Evolutionary conservation across 2,113 vertebrate species (phyloP), one percentile per base, ranked within the genome.

Genomic region (Podarcis muralis): DNA sequence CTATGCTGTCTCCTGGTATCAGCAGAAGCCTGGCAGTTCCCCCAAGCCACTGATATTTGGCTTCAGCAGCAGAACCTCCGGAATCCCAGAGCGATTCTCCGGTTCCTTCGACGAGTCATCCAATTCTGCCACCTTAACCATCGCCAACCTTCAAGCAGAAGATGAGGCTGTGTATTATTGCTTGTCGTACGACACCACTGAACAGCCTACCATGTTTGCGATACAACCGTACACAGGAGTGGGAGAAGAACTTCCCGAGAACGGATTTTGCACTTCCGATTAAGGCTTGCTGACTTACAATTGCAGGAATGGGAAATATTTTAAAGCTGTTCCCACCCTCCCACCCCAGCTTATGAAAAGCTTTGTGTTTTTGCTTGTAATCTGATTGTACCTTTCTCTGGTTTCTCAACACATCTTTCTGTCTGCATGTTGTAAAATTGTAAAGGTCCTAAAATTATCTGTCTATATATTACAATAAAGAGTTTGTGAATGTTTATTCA

Each of bases 51-150:
- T 83, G 37, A 83, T 83, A 8, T 71, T 69, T 3, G 48, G 48
- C 48, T 53, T 20, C 0, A 11, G 0, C 2, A 53, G 27, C 1
- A 32, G 22, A 23, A 11, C 53, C 5, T 37, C 65, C 0, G 65
- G 78, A 4, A 68, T 85, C 7, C 81, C 77, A 0, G 27, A n/a
- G 23, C 8, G 43, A 25, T 89, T 87, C 57, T 92, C 88, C n/a
- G 75, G 90, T 15, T 16, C 37, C 7, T 68, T 4, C 0, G 48
- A 82, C 27, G 79, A 1, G 2, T 53, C 79, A 15, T 37, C 30
- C 27, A 53, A 18, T 1, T 2, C 9, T 40, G 80, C 65, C 75
- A 69, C 65, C 72, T 86, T 93, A 80, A 88, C n/a, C 23, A 88
- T 92, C 30, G 75, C 40, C 2, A 37, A 53, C 13, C 3, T 82